Conservation (phyloP, 2,113 vertebrate species). For the Echinops telfairi region DNA sequence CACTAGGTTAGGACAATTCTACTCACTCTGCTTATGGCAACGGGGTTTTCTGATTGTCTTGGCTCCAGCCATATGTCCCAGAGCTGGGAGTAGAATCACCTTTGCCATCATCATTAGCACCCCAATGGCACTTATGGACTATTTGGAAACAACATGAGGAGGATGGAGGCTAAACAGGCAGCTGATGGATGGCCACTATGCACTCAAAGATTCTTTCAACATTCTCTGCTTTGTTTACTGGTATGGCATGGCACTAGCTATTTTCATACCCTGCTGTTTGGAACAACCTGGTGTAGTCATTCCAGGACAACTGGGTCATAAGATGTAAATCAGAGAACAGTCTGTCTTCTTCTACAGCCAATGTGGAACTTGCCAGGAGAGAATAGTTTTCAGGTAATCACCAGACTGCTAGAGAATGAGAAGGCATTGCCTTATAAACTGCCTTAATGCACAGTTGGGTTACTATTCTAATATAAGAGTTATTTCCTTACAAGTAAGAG, state of each 20-base stretch:
- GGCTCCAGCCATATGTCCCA: not conserved
- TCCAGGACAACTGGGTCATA: not conserved
- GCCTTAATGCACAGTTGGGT: not conserved
- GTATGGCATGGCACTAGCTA: not conserved
- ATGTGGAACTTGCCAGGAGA: not conserved
- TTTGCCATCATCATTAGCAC: not conserved
- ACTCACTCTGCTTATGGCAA: not conserved
- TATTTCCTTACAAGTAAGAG: not conserved
- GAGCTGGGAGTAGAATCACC: not conserved
- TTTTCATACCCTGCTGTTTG: not conserved
- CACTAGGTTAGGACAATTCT: not conserved
- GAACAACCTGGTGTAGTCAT: not conserved
- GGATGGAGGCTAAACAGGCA: no score
- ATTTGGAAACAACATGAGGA: not conserved
- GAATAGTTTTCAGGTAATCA: not conserved
- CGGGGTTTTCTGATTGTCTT: not conserved
- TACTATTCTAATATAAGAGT: not conserved
- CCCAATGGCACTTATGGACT: not conserved
- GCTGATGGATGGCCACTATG: rapidly evolving
- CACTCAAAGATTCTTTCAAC: not conserved
- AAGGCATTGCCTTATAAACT: not conserved
- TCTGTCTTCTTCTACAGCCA: not conserved
- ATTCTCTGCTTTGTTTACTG: not conserved
- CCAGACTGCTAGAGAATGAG: not conserved
- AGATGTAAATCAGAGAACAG: not conserved